Evolutionary conservation across 2,888 invertebrate species (phyloP), one percentile per base, ranked within the genome.

Genomic region (Cloeon dipterum): DNA sequence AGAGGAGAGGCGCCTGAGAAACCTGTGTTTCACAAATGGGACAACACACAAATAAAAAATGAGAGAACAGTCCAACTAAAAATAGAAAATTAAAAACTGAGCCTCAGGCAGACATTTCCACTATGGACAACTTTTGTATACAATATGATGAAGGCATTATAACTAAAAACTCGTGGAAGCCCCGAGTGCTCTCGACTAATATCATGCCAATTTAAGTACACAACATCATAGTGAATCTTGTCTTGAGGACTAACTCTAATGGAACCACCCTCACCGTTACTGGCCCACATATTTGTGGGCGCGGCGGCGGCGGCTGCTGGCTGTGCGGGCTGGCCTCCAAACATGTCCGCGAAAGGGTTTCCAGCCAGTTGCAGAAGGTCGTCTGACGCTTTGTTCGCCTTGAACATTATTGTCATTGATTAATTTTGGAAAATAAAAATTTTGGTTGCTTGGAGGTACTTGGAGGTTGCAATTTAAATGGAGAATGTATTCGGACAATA

Each of bases 261-360:
- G n/a, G n/a, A n/a, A n/a, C n/a, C n/a, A n/a, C 5, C 35, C 42
- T 52, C 57, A 61, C 62, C 62, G 52, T 69, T 69, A 40, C 63
- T 57, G 51, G 65, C 58, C 68, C 68, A 65, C 49, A 61, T 55
- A 45, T 57, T 59, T 50, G 56, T 25, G 44, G 38, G 38, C 14
- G 38, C 38, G 17, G 44, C 25, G 43, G 42, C 34, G 41, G 42
- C 20, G 39, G 52, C 45, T 44, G 53, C 45, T 26, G 55, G 51
- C 41, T 55, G 52, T 48, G 58, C 46, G 32, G 38, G 35, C 23
- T 45, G 41, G 26, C 66, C 65, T 25, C 70, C 68, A 52, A 78
- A 78, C 70, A 78, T 77, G 50, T 83, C 81, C 25, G 83, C 78
- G 54, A 91, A 93, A 8, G 91, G 91, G 63, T 91, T 91, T 32